Percentiles rank a stretch among this genome's conserved stretches.
These are phyloP conservation scores for Clytia hemisphaerica DNA, from an alignment of 30 jellyfish, hydroid and myxozoan species.

Conservation along the genomic window DNA sequence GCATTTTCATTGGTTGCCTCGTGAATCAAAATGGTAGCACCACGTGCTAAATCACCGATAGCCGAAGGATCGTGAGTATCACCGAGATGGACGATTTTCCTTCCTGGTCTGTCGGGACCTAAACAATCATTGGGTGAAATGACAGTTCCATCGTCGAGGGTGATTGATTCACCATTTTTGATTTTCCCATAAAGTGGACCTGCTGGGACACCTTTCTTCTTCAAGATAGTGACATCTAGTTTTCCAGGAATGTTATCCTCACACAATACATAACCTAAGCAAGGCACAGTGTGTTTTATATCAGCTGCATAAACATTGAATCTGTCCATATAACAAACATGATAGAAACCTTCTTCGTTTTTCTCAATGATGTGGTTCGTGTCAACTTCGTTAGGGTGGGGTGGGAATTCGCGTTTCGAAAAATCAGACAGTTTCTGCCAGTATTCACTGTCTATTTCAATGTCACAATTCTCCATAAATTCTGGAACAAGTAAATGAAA, in stretches of 20 bases:
- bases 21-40: conserved; percentile 69
- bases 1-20: conserved; percentile 93
- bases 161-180: conserved; percentile 54
- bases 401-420: not conserved
- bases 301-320: conserved; percentile 41
- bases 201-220: conserved; percentile 58
- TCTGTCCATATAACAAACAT: conserved; percentile 21
- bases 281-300: conserved; percentile 45
- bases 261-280: conserved; percentile 64
- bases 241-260: conserved; percentile 77
- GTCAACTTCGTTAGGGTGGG: conserved; percentile 46
- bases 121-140: conserved; percentile 51
- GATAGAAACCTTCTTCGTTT: conserved; percentile 20
- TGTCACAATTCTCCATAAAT: not conserved
- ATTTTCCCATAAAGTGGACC: conserved; percentile 75
- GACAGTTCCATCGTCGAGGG: conserved; percentile 39
- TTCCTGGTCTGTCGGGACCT: conserved; percentile 69
- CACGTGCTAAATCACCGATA: conserved; percentile 15
- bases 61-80: conserved; percentile 65
- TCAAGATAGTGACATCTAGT: conserved; percentile 53
- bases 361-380: not conserved
- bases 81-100: conserved; percentile 66
- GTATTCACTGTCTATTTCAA: not conserved
- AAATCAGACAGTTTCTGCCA: conserved; percentile 1
- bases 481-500: not conserved